Evolutionary conservation across 1,140 invertebrate species (phyloP), one percentile per base, ranked within the genome.

Genomic region (Diorhabda sublineata): DNA sequence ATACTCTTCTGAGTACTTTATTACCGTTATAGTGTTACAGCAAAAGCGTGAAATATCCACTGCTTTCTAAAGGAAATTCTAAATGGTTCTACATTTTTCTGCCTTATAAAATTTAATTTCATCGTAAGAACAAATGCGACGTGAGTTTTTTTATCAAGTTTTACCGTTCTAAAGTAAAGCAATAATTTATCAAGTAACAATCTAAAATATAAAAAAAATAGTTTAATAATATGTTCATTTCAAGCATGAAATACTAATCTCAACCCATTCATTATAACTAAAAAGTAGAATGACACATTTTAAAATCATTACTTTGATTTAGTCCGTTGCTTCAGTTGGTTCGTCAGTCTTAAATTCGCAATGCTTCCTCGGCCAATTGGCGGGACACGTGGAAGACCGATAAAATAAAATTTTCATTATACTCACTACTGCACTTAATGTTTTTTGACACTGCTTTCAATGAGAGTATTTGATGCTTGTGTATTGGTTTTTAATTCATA

Each of bases 21-120:
- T 26, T 26, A 26, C 26, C 26, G 26, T 26, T 26, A 26, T 26
- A 26, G 26, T 58, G 6, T 58, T 26, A n/a, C 9, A 11, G 6
- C 9, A 58, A 9, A n/a, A 58, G 26, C 26, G 57, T 5, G 3
- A n/a, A 26, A 42, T 62, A 5, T n/a, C 61, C 8, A n/a, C 61
- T 62, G 44, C 61, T 62, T 43, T 62, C 61, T 62, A 62, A 62
- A 62, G 61, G 61, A 62, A 61, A 62, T 42, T 44, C n/a, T n/a
- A 41, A 62, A 62, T 62, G 6, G 61, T 42, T 62, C 61, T 43
- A 44, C 61, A 62, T 62, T 62, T 41, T 62, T 62, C 61, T 62
- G 61, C 61, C 43, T 42, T 44, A 62, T 42, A 62, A 62, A 62
- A 42, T 41, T n/a, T 26, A 61, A 7, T 61, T 61, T 26, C 59